Evolutionary conservation across 2,888 invertebrate genomes (phyloP).

Genomic region (Cheilosia vulpina): DNA sequence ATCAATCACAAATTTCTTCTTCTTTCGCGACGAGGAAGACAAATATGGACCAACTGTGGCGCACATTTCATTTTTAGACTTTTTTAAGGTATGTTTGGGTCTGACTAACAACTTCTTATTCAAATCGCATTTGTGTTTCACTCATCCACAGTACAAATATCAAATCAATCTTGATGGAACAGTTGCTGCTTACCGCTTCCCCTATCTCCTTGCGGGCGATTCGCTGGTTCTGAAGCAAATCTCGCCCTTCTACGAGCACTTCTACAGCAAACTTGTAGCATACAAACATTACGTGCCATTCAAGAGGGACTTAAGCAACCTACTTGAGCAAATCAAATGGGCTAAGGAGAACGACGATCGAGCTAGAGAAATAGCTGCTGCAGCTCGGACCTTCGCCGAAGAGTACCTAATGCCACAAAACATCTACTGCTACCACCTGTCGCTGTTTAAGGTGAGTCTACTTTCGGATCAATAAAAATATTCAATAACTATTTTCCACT

Average conservation of each 20-base stretch:
- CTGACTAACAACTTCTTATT: not conserved
- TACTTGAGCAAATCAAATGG: conserved; percentile 91
- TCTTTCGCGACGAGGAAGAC: conserved; percentile 92
- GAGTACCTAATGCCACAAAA: conserved; percentile 92
- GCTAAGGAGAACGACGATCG: conserved; percentile 89
- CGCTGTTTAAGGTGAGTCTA: conserved; percentile 86
- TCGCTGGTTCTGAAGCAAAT: conserved; percentile 95
- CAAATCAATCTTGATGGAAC: conserved; percentile 97
- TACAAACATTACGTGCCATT: conserved; percentile 94
- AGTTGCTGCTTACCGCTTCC: conserved; percentile 97
- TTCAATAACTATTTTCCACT: not conserved
- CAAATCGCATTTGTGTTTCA: not conserved
- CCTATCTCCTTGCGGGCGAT: conserved; percentile 95
- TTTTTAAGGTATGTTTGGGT: conserved; percentile 91
- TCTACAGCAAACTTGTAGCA: conserved; percentile 90
- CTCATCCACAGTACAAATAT: conserved; percentile 92
- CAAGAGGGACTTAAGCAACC: conserved; percentile 90
- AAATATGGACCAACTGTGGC: conserved; percentile 94
- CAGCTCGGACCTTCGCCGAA: conserved; percentile 89
- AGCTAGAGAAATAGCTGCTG: conserved; percentile 87
- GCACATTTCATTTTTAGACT: conserved; percentile 95
- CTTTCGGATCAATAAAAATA: not conserved
- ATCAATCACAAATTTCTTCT: conserved; percentile 97
- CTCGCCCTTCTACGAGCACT: conserved; percentile 97
- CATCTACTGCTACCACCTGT: conserved; percentile 94